Evolutionary conservation across 2,888 invertebrate species (phyloP), one percentile per base, ranked within the genome.

Genomic region (Eupithecia abbreviata): DNA sequence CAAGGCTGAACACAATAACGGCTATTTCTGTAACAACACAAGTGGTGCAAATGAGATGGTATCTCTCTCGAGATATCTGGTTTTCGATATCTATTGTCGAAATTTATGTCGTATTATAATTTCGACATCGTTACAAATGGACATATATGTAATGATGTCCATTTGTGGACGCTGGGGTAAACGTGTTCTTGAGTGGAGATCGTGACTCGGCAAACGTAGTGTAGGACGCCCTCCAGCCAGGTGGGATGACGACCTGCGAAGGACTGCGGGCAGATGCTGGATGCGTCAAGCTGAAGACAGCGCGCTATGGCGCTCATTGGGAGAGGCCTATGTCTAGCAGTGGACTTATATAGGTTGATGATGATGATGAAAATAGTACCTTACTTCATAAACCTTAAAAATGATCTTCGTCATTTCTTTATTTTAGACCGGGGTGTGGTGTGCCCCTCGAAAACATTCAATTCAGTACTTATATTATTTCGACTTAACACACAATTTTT

Each of bases 401-500:
- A 5, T n/a, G 7, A 55, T 55, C n/a, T 55, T 55, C n/a, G 0
- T 18, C 18, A 18, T 55, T 7, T 7, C n/a, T 55, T 0, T 9
- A 18, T 55, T 55, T 2, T 55, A n/a, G 55, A 55, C 6, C 55
- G n/a, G n/a, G n/a, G n/a, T n/a, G n/a, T n/a, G 6, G 2, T 55
- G n/a, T n/a, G n/a, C 15, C 49, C 6, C 15, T 51, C 4, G 55
- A 18, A 55, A 2, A 55, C 51, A 55, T n/a, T 55, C 9, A 18
- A 18, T 55, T 55, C 0, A 49, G 55, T 55, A n/a, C n/a, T n/a
- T n/a, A n/a, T n/a, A n/a, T n/a, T n/a, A n/a, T 77, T 79, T 78
- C 80, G 75, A 77, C 75, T 65, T 74, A 77, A 74, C 79, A 75
- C 68, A 66, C 67, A 73, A 73, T 67, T 81, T 76, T 75, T 79